phyloP scores from a whole-genome alignment of 2,113 vertebrate genomes.

The Megaceryle maxima region DNA sequence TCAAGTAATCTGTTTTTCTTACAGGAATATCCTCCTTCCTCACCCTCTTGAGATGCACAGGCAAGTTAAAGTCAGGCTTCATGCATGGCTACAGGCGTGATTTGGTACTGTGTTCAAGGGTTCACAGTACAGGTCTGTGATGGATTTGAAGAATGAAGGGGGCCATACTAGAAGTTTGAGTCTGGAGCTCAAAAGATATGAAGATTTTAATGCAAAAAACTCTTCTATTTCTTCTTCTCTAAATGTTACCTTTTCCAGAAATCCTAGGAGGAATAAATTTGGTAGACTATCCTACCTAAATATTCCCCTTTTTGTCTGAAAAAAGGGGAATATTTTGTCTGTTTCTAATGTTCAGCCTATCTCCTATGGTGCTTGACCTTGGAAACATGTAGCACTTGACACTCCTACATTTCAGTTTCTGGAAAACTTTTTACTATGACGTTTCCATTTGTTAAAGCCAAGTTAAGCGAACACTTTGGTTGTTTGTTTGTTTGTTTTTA shows the following conservation, averaged over 20 bases:
- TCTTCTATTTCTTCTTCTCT: conserved; percentile 11
- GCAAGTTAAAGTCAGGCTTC: background rate
- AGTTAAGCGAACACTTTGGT: background rate
- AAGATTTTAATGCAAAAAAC: conserved; percentile 56
- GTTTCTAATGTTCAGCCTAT: background rate
- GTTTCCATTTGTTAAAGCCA: background rate
- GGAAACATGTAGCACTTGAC: background rate
- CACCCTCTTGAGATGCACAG: background rate
- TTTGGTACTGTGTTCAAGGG: background rate
- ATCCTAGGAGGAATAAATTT: background rate
- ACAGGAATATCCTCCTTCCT: background rate
- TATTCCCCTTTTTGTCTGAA: background rate
- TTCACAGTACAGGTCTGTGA: background rate
- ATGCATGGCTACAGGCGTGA: background rate
- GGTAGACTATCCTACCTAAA: background rate
- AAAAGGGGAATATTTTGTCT: too few species aligned
- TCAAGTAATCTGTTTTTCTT: conserved; percentile 44
- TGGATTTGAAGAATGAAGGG: conserved; percentile 20
- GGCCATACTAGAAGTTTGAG: conserved; percentile 45
- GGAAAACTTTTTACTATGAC: background rate
- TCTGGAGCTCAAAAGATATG: conserved; percentile 29
- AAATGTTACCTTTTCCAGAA: conserved; percentile 8
- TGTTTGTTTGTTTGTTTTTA: background rate
- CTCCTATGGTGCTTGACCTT: background rate
- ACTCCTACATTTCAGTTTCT: background rate